Evolutionary conservation across 2,797 vertebrate species (phyloP).

Genomic region (Argya squamiceps): DNA sequence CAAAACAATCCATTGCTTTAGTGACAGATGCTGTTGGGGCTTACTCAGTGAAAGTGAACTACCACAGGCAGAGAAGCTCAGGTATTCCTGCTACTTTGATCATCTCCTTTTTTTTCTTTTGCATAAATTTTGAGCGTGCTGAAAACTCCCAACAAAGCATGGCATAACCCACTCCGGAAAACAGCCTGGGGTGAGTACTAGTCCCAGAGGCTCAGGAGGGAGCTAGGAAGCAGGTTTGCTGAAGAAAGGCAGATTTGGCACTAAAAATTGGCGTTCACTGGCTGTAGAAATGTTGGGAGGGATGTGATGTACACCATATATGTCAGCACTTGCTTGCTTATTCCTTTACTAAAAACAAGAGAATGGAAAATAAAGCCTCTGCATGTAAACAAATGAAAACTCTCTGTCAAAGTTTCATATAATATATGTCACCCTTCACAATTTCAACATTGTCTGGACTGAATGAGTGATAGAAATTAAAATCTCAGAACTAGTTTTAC

Average conservation of each 20-base stretch:
- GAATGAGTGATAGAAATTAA: slow-evolving; percentile 43
- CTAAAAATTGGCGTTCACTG: neutral
- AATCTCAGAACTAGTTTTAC: slow-evolving; percentile 31
- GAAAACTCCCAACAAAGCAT: slow-evolving; percentile 22
- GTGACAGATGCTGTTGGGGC: slow-evolving; percentile 68
- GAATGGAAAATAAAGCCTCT: slow-evolving; percentile 22
- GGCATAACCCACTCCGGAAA: neutral
- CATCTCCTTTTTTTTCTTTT: slow-evolving; percentile 3
- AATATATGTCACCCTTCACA: neutral
- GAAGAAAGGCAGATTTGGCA: neutral
- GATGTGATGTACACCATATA: neutral
- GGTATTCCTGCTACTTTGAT: slow-evolving; percentile 64
- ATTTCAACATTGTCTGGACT: slow-evolving; percentile 6
- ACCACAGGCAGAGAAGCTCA: slow-evolving; percentile 40
- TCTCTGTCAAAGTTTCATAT: slow-evolving; percentile 14
- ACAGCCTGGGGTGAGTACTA: neutral
- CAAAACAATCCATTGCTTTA: slow-evolving; percentile 66
- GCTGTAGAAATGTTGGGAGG: neutral
- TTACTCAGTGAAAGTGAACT: slow-evolving; percentile 54
- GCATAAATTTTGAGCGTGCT: slow-evolving; percentile 25
- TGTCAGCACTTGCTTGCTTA: neutral
- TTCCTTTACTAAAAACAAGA: neutral
- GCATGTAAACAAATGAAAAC: slow-evolving; percentile 35
- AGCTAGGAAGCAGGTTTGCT: neutral
- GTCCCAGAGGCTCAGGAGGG: neutral